These are phyloP conservation scores for Anas georgica DNA, from an alignment of 2,797 vertebrate genomes.

Conservation along the genomic window DNA sequence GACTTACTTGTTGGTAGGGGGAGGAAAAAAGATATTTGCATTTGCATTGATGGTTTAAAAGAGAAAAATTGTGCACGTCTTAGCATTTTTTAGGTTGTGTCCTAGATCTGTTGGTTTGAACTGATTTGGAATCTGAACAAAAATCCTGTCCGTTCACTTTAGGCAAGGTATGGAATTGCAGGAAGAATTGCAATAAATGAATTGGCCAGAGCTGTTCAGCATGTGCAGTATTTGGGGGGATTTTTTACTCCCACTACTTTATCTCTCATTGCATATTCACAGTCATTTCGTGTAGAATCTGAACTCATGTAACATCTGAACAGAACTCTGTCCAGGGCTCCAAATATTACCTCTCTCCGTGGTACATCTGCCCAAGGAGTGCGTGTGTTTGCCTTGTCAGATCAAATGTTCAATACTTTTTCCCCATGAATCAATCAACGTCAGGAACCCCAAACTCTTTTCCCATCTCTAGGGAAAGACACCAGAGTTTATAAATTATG, in stretches of 20 bases:
- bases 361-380: not conserved
- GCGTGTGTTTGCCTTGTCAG: not conserved
- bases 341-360: not conserved
- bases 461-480: not conserved
- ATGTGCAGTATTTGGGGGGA: not conserved
- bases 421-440: conserved; percentile 5
- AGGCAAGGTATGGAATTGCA: not conserved
- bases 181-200: not conserved
- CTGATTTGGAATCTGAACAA: not conserved
- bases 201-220: not conserved
- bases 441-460: not conserved
- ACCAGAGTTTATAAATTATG: not conserved
- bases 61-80: not conserved
- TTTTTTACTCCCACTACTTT: not conserved
- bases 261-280: not conserved
- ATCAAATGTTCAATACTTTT: not conserved
- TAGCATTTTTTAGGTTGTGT: not conserved
- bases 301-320: not conserved
- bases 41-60: not conserved
- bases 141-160: not conserved
- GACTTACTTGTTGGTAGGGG: not conserved
- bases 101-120: not conserved
- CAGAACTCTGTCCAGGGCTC: not conserved
- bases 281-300: not conserved
- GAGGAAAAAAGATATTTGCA: not conserved